phyloP scores from a whole-genome alignment of 2,797 vertebrate genomes.

The Acanthurus leucopareius region DNA sequence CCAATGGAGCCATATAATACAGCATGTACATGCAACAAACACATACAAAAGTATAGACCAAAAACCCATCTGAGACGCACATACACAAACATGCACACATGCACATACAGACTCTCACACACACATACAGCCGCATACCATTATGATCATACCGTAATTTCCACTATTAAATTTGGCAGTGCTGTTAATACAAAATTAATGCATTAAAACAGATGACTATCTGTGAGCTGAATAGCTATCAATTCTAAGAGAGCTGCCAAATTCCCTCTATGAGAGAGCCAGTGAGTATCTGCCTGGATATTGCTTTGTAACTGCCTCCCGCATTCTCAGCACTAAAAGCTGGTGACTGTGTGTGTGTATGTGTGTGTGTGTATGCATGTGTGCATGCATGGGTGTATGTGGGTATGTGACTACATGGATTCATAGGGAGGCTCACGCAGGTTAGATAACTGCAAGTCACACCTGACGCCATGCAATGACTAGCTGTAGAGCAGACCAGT shows the following conservation, averaged over 20 bases:
- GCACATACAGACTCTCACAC: constrained; percentile 5
- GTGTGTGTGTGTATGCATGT: constrained; percentile 20
- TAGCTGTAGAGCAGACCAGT: constrained; percentile 30
- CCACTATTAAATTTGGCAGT: constrained; percentile 85
- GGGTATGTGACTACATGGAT: neutral
- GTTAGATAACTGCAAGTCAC: constrained; percentile 58
- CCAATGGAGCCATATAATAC: constrained; percentile 75
- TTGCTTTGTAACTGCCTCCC: constrained; percentile 84
- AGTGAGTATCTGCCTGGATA: constrained; percentile 83
- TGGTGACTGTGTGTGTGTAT: constrained; percentile 39
- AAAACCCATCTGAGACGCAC: constrained; percentile 59
- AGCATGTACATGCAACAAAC: constrained; percentile 66
- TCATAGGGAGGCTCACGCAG: constrained; percentile 23
- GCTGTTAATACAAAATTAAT: constrained; percentile 89
- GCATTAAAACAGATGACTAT: constrained; percentile 88
- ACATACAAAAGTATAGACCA: constrained; percentile 67
- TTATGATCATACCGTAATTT: constrained; percentile 83
- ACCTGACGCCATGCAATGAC: constrained; percentile 48
- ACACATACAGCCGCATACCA: constrained; percentile 62
- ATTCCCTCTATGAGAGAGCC: constrained; percentile 82
- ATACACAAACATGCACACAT: constrained; percentile 40
- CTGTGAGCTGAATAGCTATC: constrained; percentile 88
- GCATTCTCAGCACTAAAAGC: constrained; percentile 81
- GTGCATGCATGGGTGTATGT: constrained; percentile 13
- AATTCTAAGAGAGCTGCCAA: constrained; percentile 85